These are phyloP conservation scores for Calosoma granatense DNA, from an alignment of 1,140 invertebrate genomes.

Conservation along the genomic window DNA sequence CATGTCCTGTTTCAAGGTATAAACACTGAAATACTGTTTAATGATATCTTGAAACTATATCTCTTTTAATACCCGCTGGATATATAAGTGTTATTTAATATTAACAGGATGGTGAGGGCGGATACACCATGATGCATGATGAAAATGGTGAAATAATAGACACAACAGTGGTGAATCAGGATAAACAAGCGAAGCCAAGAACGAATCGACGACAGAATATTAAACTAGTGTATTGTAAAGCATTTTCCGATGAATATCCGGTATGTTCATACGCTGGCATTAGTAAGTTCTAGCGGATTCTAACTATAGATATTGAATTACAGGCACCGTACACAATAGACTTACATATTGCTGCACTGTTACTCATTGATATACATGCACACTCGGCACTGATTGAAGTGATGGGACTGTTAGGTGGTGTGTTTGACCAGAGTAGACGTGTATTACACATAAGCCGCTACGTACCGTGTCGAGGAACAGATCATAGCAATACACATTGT, in stretches of 20 bases:
- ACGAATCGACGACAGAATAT: constrained; percentile 29
- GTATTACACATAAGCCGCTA: constrained; percentile 39
- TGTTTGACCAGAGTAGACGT: constrained; percentile 26
- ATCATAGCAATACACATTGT: constrained; percentile 53
- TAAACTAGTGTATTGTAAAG: constrained; percentile 40
- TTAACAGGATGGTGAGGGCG: constrained; percentile 43
- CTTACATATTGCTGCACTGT: constrained; percentile 45
- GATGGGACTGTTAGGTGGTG: constrained; percentile 60
- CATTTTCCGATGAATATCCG: constrained; percentile 40
- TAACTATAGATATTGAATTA: constrained; percentile 16
- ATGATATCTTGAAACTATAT: too few species aligned
- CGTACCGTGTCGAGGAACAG: constrained; percentile 44
- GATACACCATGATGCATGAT: constrained; percentile 50
- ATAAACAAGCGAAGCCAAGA: constrained; percentile 28
- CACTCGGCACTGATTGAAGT: constrained; percentile 57
- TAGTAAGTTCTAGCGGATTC: constrained; percentile 1
- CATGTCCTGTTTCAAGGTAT: constrained; percentile 3
- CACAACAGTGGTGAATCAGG: constrained; percentile 32
- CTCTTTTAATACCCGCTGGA: too few species aligned
- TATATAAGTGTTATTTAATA: background rate
- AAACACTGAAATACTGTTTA: too few species aligned
- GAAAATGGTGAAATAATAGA: constrained; percentile 42
- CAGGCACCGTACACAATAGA: constrained; percentile 52
- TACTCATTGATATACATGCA: constrained; percentile 58
- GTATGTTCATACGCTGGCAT: too few species aligned